These are phyloP conservation scores for Phataginus tricuspis DNA, from an alignment of 2,797 vertebrate species.

Conservation along the genomic window DNA sequence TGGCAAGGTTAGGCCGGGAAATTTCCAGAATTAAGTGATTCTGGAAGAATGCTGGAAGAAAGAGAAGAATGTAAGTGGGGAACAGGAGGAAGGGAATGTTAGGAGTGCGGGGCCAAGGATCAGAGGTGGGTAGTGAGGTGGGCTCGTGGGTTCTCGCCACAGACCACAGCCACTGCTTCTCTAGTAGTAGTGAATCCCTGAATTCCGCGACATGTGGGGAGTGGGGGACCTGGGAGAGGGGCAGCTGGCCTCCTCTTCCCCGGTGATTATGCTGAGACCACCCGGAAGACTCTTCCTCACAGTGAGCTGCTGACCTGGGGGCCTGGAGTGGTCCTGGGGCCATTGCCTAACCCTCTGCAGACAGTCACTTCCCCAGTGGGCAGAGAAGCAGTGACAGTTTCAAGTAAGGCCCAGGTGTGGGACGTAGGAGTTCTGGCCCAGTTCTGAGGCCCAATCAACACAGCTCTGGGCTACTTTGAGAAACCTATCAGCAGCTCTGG, in stretches of 20 bases:
- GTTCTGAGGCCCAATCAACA: neutral
- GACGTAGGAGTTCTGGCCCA: neutral
- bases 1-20: neutral
- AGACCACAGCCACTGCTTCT: neutral
- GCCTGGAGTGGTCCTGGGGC: neutral
- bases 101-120: neutral
- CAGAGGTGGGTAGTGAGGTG: too few species aligned
- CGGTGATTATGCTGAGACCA: neutral
- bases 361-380: neutral
- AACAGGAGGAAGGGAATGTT: neutral
- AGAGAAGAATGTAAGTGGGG: neutral
- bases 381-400: neutral
- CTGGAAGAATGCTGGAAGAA: neutral
- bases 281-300: neutral
- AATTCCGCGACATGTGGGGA: neutral
- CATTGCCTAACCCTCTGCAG: neutral
- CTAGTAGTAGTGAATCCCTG: neutral
- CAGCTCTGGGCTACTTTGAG: neutral
- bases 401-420: neutral
- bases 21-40: neutral
- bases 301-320: neutral
- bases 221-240: neutral
- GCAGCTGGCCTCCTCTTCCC: neutral
- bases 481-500: neutral
- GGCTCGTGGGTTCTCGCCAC: neutral